Evolutionary conservation across 35 echinoderm and acorn worm genomes (phyloP), one percentile per base, ranked within the genome.

Genomic region (Ophioderma brevispina): DNA sequence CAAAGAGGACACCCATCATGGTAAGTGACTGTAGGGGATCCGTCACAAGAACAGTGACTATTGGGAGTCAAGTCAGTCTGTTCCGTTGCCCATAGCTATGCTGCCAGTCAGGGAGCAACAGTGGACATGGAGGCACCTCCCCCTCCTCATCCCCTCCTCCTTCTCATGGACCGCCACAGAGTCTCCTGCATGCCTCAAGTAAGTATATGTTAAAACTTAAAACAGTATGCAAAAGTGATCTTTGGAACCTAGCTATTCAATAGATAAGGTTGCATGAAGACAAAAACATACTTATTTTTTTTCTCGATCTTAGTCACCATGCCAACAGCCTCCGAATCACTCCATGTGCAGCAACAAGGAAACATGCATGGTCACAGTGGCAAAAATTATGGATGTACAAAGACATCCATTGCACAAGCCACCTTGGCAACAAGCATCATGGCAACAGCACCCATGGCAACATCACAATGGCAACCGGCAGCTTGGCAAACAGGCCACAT

Each of bases 181-280:
- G 82, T 84, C 28, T 84, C 40, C 15, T 42, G 19, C 28, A 40
- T 78, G 63, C 37, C 76, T 78, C 85, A 70, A 37, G 85, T 87
- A 43, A 42, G 75, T 87, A 76, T n/a, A 52, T 52, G 21, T 52
- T 52, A 52, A 52, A 52, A 52, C 21, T 52, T 52, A 52, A 52
- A 52, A 52, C 8, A 52, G n/a, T n/a, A n/a, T n/a, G n/a, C n/a
- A n/a, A n/a, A n/a, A n/a, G n/a, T n/a, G n/a, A n/a, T n/a, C n/a
- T n/a, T n/a, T n/a, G n/a, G n/a, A n/a, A n/a, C n/a, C n/a, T n/a
- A n/a, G n/a, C n/a, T n/a, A n/a, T n/a, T n/a, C n/a, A n/a, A n/a
- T n/a, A n/a, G n/a, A n/a, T n/a, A n/a, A n/a, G n/a, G n/a, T n/a
- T n/a, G n/a, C n/a, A n/a, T n/a, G n/a, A n/a, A n/a, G n/a, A n/a